Evolutionary conservation across 2,888 invertebrate species (phyloP).

Genomic region (Aelia acuminata): DNA sequence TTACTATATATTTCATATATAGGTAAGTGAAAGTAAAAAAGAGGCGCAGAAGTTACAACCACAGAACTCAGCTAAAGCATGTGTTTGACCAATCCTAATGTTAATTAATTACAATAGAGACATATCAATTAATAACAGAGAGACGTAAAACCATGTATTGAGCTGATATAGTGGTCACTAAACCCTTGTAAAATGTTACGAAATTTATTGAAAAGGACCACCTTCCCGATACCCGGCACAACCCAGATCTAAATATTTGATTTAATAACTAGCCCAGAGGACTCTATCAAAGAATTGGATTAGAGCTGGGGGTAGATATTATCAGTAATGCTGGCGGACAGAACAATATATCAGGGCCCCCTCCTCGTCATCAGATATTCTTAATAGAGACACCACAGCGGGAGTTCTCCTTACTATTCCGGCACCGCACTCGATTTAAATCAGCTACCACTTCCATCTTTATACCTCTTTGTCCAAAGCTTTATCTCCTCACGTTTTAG

Average conservation of each 20-base stretch:
- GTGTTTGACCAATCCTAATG: neutral
- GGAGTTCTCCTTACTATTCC: conserved; percentile 42
- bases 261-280: neutral
- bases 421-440: conserved; percentile 40
- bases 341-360: neutral
- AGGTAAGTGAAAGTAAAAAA: too few relatives aligned
- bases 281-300: conserved; percentile 41
- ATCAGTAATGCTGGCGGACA: neutral
- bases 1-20: too few relatives aligned
- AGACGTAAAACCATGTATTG: neutral
- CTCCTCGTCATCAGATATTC: neutral
- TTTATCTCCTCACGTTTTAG: conserved; percentile 57
- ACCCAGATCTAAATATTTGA: conserved; percentile 17
- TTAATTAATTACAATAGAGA: neutral
- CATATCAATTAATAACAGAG: neutral
- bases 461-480: conserved; percentile 50
- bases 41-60: neutral
- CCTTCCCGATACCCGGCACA: neutral
- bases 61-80: neutral
- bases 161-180: neutral
- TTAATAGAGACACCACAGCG: conserved; percentile 37
- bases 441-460: conserved; percentile 38
- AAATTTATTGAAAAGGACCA: conserved; percentile 21
- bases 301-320: neutral
- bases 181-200: neutral